Evolutionary conservation across 2,797 vertebrate species (phyloP), one percentile per base, ranked within the genome.

Genomic region (Micromesistius poutassou): DNA sequence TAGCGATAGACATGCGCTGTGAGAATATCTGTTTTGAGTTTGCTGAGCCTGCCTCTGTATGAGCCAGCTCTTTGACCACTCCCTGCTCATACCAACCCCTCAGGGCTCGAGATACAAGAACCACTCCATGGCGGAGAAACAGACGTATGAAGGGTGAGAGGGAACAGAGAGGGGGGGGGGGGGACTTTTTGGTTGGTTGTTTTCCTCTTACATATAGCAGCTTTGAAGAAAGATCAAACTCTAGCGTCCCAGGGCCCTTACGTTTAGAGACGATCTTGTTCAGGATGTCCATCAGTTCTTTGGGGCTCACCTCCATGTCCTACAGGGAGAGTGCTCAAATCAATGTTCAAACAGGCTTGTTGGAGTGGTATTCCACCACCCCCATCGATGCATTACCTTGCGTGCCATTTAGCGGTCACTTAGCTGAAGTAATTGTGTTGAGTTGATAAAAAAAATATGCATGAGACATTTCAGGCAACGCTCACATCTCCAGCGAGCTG

Each of bases 401-500:
- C 16, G 4, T 22, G 19, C 6, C 16, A 19, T 19, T 42, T 16
- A 62, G 55, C 7, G 1, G 55, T 62, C 22, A 62, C 55, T 19
- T 8, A 62, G 4, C 46, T 22, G 16, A 55, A 22, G 1, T 46
- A 2, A 46, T 46, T 46, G 42, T 13, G 14, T 13, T 55, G 46
- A 22, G 46, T 19, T 3, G 16, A 22, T 19, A 12, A 42, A 42
- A 16, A 42, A 4, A 42, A 25, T 9, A 62, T 22, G 55, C 55
- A 22, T 62, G 50, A 6, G 55, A n/a, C 55, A 62, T 25, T 71
- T 71, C 68, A 71, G 68, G 68, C 12, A 71, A 31, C 1, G 4
- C 96, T 95, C 82, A 97, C 96, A 0, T 97, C 96, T 73, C 97
- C 97, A 2, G 98, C 97, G 12, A 99, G 94, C 46, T 97, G 96